A percentile compares a stretch with the other conserved stretches of the same genome.
phyloP scores from a whole-genome alignment of 1,140 invertebrate species.

The Hormaphis cornu region DNA sequence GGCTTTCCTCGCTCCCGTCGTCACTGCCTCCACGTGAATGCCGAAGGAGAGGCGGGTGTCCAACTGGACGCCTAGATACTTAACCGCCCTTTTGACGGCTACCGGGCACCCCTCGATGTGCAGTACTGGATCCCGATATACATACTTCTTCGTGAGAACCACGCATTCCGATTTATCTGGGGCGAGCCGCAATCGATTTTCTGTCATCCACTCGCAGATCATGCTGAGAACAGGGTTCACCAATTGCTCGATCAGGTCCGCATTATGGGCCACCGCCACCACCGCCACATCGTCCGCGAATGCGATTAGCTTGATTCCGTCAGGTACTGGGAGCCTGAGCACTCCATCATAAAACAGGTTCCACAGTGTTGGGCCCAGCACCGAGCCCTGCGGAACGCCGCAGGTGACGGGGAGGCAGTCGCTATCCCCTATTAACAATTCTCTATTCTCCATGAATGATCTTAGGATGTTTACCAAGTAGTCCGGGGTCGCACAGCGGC shows the following conservation, averaged over 20 bases:
- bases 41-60: not conserved
- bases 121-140: not conserved
- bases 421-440: not conserved
- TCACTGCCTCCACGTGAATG: not conserved
- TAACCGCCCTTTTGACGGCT: not conserved
- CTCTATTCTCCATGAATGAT: not conserved
- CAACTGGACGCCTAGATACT: not conserved
- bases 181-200: not conserved
- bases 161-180: not conserved
- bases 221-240: not conserved
- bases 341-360: not conserved
- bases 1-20: conserved; percentile 28
- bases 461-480: not conserved
- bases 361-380: not conserved
- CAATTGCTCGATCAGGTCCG: not conserved
- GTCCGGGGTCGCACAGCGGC: not conserved
- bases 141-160: not conserved
- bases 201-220: not conserved
- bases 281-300: conserved; percentile 7
- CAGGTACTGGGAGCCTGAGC: not conserved
- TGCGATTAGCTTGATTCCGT: not conserved
- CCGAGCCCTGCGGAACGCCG: not conserved
- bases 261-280: not conserved
- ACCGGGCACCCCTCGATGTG: not conserved
- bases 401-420: not conserved